Evolutionary conservation across 2,113 vertebrate species (phyloP).

Genomic region (Lophius piscatorius): DNA sequence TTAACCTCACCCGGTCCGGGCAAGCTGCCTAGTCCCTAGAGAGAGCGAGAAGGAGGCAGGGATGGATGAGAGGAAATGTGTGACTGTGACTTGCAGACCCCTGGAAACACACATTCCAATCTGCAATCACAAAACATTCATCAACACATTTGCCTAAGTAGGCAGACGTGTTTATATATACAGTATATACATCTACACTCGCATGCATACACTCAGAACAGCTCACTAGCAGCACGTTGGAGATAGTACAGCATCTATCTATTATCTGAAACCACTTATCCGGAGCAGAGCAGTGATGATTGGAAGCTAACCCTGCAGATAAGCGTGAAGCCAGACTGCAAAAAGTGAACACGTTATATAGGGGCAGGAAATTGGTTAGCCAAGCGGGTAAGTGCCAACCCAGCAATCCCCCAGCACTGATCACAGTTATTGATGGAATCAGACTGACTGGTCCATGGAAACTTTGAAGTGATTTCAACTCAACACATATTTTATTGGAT

Average conservation of each 20-base stretch:
- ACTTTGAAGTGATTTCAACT: not conserved
- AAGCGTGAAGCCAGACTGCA: no score
- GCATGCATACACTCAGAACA: not conserved
- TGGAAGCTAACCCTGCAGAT: no score
- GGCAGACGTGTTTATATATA: conserved; percentile 15
- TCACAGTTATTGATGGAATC: not conserved
- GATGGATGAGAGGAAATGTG: conserved; percentile 35
- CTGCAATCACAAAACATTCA: conserved; percentile 50
- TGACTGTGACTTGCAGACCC: conserved; percentile 50
- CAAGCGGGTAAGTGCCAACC: not conserved
- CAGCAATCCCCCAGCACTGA: not conserved
- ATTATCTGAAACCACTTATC: not conserved
- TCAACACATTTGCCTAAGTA: conserved; percentile 29
- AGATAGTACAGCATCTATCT: not conserved
- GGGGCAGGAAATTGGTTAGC: conserved; percentile 4
- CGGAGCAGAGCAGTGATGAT: not conserved
- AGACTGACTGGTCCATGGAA: not conserved
- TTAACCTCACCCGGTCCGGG: conserved; percentile 33
- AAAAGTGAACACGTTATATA: no score
- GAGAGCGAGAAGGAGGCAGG: not conserved
- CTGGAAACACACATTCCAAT: conserved; percentile 52
- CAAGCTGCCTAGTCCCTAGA: conserved; percentile 47
- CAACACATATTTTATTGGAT: not conserved
- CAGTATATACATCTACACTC: not conserved
- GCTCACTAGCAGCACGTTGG: conserved; percentile 1